phyloP scores from a whole-genome alignment of 2,113 vertebrate genomes.

The Orthonyx spaldingii region DNA sequence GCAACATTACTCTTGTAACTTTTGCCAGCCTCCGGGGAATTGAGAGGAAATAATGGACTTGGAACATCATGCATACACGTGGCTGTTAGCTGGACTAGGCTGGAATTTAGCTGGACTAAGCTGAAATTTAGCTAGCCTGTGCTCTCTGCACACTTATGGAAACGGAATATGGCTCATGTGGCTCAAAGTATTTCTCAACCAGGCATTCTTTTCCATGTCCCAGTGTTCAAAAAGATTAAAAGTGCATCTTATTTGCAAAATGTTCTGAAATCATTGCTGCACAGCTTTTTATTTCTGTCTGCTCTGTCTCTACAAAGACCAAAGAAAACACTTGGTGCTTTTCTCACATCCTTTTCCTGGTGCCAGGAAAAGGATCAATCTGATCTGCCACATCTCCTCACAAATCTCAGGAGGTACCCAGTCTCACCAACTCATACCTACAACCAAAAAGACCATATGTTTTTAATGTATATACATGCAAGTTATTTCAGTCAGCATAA shows the following conservation, averaged over 20 bases:
- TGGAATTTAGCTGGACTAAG: neutral
- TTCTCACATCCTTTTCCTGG: neutral
- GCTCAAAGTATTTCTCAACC: neutral
- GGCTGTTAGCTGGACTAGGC: neutral
- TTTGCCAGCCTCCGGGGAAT: neutral
- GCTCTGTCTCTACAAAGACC: neutral
- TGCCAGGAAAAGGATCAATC: neutral
- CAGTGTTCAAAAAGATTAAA: neutral
- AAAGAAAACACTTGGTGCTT: neutral
- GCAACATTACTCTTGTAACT: neutral
- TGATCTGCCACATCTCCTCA: neutral
- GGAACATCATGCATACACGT: neutral
- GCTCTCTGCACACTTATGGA: neutral
- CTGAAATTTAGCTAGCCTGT: neutral
- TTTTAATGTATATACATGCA: slow-evolving; percentile 14
- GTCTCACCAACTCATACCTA: neutral
- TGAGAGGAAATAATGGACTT: neutral
- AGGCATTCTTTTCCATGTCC: neutral
- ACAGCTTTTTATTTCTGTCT: neutral
- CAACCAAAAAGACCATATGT: neutral
- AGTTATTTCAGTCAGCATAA: slow-evolving; percentile 3
- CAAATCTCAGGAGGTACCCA: neutral
- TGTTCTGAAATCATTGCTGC: neutral
- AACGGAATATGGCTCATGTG: neutral
- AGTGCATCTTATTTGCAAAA: neutral